phyloP scores from a whole-genome alignment of 2,888 invertebrate genomes.

The Mythimna lalbum region DNA sequence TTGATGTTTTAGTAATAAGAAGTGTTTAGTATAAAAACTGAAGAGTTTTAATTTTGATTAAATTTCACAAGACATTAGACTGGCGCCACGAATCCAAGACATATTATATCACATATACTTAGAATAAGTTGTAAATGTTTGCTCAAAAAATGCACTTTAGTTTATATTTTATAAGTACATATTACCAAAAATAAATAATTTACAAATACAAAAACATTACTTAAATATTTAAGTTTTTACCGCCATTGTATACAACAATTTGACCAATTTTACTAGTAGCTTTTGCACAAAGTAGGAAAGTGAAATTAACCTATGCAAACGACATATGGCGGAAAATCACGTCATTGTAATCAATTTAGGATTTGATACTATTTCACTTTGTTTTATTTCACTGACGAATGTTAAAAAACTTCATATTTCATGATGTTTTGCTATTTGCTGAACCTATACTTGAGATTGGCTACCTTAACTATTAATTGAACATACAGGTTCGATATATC shows the following conservation, averaged over 20 bases:
- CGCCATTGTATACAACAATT: slow-evolving; percentile 12
- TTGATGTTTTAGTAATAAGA: slow-evolving; percentile 13
- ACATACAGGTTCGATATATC: slow-evolving; percentile 1
- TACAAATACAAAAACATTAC: slow-evolving; percentile 2
- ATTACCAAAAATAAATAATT: slow-evolving; percentile 21
- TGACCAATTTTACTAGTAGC: slow-evolving; percentile 21
- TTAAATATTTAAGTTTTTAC: slow-evolving; percentile 19
- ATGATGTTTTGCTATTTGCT: background rate
- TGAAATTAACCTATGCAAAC: background rate
- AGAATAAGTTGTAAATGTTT: slow-evolving; percentile 60
- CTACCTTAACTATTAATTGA: background rate
- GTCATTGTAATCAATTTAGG: slow-evolving; percentile 6
- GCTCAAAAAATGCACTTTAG: slow-evolving; percentile 56
- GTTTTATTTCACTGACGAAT: background rate
- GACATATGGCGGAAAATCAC: slow-evolving; percentile 3
- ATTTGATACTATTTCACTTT: background rate
- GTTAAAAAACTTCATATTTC: background rate
- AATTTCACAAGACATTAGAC: background rate
- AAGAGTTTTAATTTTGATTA: too few species aligned
- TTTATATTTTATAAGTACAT: slow-evolving; percentile 41
- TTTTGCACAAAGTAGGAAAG: slow-evolving; percentile 22
- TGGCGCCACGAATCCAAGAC: background rate
- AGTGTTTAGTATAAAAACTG: background rate
- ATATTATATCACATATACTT: slow-evolving; percentile 3
- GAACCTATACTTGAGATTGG: background rate